Conservation (phyloP, 2,797 vertebrate genomes). For the Hephaestus fuliginosus region DNA sequence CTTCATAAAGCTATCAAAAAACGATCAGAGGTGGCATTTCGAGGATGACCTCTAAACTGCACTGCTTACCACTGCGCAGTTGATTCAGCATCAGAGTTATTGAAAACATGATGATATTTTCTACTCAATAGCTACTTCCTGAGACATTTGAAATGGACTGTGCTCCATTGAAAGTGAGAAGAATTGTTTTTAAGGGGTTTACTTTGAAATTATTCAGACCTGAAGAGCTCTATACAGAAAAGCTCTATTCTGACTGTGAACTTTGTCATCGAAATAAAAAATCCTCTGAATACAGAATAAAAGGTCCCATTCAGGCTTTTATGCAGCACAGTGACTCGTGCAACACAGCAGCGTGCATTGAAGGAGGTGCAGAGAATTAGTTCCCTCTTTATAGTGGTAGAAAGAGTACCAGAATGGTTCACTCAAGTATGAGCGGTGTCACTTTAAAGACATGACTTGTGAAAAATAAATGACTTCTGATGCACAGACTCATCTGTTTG, state of each 20-base stretch:
- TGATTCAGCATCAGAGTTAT: slow-evolving; percentile 61
- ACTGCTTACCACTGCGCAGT: slow-evolving; percentile 36
- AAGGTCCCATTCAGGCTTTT: slow-evolving; percentile 48
- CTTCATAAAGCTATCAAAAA: slow-evolving; percentile 63
- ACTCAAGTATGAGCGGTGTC: not conserved
- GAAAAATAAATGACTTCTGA: too few relatives aligned
- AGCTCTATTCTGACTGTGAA: slow-evolving; percentile 51
- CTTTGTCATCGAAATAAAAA: slow-evolving; percentile 50
- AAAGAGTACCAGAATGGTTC: not conserved
- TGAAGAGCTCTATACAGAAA: slow-evolving; percentile 55
- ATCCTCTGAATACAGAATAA: slow-evolving; percentile 51
- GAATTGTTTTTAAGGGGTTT: slow-evolving; percentile 50
- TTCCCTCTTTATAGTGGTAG: slow-evolving; percentile 16
- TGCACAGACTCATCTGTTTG: too few relatives aligned
- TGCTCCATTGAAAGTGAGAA: slow-evolving; percentile 51
- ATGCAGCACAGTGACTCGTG: slow-evolving; percentile 26
- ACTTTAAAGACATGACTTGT: too few relatives aligned
- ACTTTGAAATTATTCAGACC: slow-evolving; percentile 60
- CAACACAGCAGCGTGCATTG: slow-evolving; percentile 8
- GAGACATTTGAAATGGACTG: slow-evolving; percentile 62
- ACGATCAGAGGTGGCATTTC: slow-evolving; percentile 68
- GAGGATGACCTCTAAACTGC: slow-evolving; percentile 68
- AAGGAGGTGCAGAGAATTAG: slow-evolving; percentile 29
- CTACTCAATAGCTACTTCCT: slow-evolving; percentile 63
- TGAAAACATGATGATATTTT: slow-evolving; percentile 68